Percentiles rank a stretch among this genome's conserved stretches.
Conservation (phyloP, 2,113 vertebrate genomes). For the Labeo catla region DNA sequence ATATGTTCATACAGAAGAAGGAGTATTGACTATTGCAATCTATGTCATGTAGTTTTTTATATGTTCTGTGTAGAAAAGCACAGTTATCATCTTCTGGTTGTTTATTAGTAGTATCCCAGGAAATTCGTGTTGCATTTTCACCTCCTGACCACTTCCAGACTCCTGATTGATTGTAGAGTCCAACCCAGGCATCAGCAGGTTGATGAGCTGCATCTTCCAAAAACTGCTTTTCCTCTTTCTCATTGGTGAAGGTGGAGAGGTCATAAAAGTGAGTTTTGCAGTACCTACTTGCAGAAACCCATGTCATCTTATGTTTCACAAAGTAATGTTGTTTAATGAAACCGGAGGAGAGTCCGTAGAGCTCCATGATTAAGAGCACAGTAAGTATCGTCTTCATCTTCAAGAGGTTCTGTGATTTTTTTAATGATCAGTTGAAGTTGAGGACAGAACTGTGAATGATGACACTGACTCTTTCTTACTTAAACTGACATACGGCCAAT, state of each 20-base stretch:
- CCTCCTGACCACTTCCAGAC: constrained; percentile 31
- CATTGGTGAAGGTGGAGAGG: constrained; percentile 17
- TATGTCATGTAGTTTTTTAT: not conserved
- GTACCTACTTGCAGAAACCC: not conserved
- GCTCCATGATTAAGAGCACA: not conserved
- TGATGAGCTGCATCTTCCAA: not conserved
- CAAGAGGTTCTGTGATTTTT: not conserved
- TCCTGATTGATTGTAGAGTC: not conserved
- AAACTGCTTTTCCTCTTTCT: not conserved
- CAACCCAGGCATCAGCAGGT: not conserved
- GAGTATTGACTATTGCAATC: not conserved
- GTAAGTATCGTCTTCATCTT: constrained; percentile 11
- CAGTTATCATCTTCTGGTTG: not conserved
- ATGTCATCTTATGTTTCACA: not conserved
- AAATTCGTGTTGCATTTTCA: not conserved
- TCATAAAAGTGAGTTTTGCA: constrained; percentile 1
- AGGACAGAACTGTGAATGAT: not conserved
- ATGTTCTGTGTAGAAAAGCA: not conserved
- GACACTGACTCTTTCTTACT: not conserved
- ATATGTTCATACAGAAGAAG: constrained; percentile 29
- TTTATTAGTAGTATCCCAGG: not conserved
- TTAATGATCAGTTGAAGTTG: not conserved
- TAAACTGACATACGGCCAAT: constrained; percentile 12
- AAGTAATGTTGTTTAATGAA: constrained; percentile 15
- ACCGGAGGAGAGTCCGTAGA: not conserved